phyloP scores from a whole-genome alignment of 1,140 invertebrate genomes.

The Leptoteleia sp. region DNA sequence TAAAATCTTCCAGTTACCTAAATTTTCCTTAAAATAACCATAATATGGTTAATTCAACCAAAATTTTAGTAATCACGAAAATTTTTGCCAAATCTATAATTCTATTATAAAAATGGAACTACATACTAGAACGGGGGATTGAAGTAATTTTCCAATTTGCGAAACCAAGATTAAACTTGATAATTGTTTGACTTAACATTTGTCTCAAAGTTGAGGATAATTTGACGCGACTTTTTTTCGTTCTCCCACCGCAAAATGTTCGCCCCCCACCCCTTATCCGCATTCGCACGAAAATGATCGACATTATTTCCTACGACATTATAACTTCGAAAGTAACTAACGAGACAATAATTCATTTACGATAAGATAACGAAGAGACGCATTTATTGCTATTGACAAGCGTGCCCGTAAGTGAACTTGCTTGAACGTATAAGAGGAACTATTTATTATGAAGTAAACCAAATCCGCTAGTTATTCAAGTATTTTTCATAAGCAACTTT shows the following conservation, averaged over 20 bases:
- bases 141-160: too few relatives aligned
- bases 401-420: conserved; percentile 12
- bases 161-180: conserved; percentile 7
- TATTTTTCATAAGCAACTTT: conserved; percentile 56
- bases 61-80: too few relatives aligned
- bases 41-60: too few relatives aligned
- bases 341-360: conserved; percentile 51
- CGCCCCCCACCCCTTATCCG: too few relatives aligned
- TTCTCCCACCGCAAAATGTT: conserved; percentile 19
- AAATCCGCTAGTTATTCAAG: conserved; percentile 42
- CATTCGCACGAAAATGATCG: too few relatives aligned
- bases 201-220: conserved; percentile 1
- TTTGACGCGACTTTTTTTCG: conserved; percentile 1
- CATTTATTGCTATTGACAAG: conserved; percentile 38
- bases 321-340: conserved; percentile 59
- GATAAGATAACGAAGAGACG: conserved; percentile 40
- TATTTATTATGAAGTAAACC: conserved; percentile 30
- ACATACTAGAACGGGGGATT: too few relatives aligned
- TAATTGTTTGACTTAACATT: conserved; percentile 23
- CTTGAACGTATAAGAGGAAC: conserved; percentile 21
- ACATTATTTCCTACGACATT: not conserved
- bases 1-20: too few relatives aligned
- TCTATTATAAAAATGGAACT: too few relatives aligned
- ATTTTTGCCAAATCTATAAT: too few relatives aligned
- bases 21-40: too few relatives aligned